Evolutionary conservation across 1,140 invertebrate genomes (phyloP).

Genomic region (Lordiphosa collinella): DNA sequence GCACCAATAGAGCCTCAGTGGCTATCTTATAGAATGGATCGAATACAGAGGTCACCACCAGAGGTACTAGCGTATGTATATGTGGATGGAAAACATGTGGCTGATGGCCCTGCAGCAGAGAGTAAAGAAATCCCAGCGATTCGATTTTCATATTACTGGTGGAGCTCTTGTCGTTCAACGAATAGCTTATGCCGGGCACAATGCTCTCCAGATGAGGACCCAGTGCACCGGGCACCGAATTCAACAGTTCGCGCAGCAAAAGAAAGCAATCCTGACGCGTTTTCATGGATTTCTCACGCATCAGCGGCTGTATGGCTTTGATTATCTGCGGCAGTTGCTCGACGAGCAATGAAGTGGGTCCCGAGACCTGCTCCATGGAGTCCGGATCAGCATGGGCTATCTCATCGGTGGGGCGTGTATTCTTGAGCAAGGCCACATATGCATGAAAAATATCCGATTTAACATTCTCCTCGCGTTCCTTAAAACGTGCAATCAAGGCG

Average conservation of each 20-base stretch:
- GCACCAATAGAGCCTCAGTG: slow-evolving; percentile 94
- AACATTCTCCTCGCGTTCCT: slow-evolving; percentile 99
- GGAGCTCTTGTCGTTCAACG: slow-evolving; percentile 95
- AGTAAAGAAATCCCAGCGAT: slow-evolving; percentile 95
- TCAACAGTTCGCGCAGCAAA: slow-evolving; percentile 93
- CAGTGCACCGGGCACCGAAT: slow-evolving; percentile 93
- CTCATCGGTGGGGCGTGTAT: slow-evolving; percentile 88
- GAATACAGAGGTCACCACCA: slow-evolving; percentile 92
- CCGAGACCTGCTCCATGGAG: slow-evolving; percentile 86
- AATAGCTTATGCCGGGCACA: slow-evolving; percentile 94
- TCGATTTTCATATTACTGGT: slow-evolving; percentile 99
- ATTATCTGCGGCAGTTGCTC: slow-evolving; percentile 86
- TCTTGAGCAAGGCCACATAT: slow-evolving; percentile 94
- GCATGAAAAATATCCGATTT: slow-evolving; percentile 98
- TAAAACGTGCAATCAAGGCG: slow-evolving; percentile 94
- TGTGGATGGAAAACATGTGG: slow-evolving; percentile 88
- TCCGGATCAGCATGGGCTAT: slow-evolving; percentile 85
- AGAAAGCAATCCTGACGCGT: slow-evolving; percentile 95
- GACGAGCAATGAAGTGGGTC: slow-evolving; percentile 85
- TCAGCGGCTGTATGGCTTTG: slow-evolving; percentile 92
- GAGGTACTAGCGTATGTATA: slow-evolving; percentile 90
- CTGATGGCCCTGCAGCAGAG: slow-evolving; percentile 90
- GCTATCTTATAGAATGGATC: slow-evolving; percentile 99
- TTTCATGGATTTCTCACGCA: slow-evolving; percentile 97
- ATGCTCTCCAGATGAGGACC: slow-evolving; percentile 91